phyloP scores from a whole-genome alignment of 2,888 invertebrate species.

The Melanophora roralis region DNA sequence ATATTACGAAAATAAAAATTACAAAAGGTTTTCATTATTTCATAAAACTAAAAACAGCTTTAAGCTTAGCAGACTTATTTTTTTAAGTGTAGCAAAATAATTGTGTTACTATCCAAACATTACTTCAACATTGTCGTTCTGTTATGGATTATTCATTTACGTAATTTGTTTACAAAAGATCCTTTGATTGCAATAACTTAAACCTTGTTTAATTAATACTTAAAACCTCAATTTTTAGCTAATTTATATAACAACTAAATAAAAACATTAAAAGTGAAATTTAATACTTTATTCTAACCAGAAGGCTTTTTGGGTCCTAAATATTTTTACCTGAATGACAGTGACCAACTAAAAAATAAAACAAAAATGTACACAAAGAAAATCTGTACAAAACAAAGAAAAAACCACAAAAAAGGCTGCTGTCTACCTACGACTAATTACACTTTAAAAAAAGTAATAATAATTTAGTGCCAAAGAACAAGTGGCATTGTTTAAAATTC shows the following conservation, averaged over 20 bases:
- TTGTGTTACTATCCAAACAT: no score
- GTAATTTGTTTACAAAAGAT: no score
- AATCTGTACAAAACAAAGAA: neutral
- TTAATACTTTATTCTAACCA: neutral
- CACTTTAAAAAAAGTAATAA: slow-evolving; percentile 2
- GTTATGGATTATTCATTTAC: no score
- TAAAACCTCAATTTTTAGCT: no score
- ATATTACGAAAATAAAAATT: no score
- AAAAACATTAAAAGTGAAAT: neutral
- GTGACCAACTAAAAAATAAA: neutral
- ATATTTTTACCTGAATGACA: neutral
- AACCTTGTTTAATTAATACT: no score
- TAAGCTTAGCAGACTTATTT: no score
- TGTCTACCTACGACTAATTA: slow-evolving; percentile 38
- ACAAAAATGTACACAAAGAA: slow-evolving; percentile 2
- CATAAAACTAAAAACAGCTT: no score
- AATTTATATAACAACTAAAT: neutral
- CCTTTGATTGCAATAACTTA: no score
- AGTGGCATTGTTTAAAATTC: slow-evolving; percentile 46
- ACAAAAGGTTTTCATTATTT: no score
- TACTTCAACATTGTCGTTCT: no score
- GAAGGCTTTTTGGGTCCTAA: neutral
- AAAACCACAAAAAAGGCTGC: slow-evolving; percentile 15
- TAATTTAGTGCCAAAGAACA: slow-evolving; percentile 29
- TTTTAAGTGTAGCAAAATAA: no score